Conservation (phyloP, 2,888 invertebrate species). For the Kryphioiulus occultus region DNA sequence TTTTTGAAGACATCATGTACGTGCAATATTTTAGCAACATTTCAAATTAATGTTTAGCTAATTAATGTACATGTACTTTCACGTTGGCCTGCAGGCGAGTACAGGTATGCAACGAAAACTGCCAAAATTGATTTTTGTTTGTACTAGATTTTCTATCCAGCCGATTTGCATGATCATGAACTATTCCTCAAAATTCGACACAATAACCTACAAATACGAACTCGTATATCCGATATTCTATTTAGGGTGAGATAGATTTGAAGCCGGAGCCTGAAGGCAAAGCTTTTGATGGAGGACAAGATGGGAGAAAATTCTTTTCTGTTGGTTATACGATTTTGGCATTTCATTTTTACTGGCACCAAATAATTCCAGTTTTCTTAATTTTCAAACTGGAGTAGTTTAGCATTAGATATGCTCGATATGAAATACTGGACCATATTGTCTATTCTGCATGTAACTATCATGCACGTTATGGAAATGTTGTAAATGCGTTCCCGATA, state of each 20-base stretch:
- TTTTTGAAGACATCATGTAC: too few relatives aligned
- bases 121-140: not conserved
- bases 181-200: not conserved
- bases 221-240: not conserved
- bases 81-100: not conserved
- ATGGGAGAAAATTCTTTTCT: not conserved
- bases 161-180: not conserved
- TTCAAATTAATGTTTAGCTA: too few relatives aligned
- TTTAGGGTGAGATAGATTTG: not conserved
- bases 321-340: not conserved
- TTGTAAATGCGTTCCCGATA: slow-evolving; percentile 4
- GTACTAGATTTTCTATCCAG: not conserved
- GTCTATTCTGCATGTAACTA: not conserved
- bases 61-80: not conserved
- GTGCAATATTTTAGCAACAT: too few relatives aligned
- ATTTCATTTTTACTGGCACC: not conserved
- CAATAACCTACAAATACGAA: slow-evolving; percentile 11
- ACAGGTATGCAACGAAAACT: not conserved
- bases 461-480: not conserved
- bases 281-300: slow-evolving; percentile 24
- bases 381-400: slow-evolving; percentile 17
- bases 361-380: not conserved
- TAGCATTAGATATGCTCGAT: slow-evolving; percentile 31
- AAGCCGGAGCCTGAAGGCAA: not conserved
- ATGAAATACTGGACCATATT: slow-evolving; percentile 20